A percentile compares a stretch with the other conserved stretches of the same genome.
phyloP scores from a whole-genome alignment of 2,888 invertebrate species.

The Chamaedrilus cognettii region DNA sequence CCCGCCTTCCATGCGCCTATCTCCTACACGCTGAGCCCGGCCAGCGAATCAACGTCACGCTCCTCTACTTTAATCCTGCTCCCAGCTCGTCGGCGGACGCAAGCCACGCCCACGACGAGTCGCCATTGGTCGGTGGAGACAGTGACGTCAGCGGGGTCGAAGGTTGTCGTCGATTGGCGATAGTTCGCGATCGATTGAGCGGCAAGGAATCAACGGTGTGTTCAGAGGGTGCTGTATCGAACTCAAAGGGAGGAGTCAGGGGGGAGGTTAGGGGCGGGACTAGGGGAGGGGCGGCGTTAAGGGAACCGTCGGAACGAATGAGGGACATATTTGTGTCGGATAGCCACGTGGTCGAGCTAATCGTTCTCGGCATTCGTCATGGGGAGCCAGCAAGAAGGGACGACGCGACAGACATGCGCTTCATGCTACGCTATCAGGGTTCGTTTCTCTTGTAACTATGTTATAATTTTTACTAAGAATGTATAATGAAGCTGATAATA shows the following conservation, averaged over 20 bases:
- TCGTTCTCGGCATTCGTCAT: not conserved
- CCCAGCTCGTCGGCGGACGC: not conserved
- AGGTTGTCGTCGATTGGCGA: slow-evolving; percentile 7
- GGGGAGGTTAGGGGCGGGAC: not conserved
- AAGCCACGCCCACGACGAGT: not conserved
- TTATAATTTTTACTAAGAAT: no score
- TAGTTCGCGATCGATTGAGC: not conserved
- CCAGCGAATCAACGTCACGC: slow-evolving; percentile 7
- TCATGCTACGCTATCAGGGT: no score
- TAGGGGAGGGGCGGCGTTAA: not conserved
- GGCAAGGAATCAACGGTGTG: slow-evolving; percentile 11
- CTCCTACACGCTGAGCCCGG: slow-evolving; percentile 1
- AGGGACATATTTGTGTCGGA: slow-evolving; percentile 20
- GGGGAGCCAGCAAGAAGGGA: no score
- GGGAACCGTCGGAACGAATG: not conserved
- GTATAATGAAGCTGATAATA: no score
- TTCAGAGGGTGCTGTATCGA: no score
- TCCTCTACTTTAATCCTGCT: slow-evolving; percentile 1
- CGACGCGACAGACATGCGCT: no score
- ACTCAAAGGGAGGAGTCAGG: not conserved
- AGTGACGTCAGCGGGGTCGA: not conserved
- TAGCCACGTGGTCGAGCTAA: slow-evolving; percentile 10
- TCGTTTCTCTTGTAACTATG: no score
- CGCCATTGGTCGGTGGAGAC: not conserved
- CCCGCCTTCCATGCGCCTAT: not conserved